phyloP scores from a whole-genome alignment of 2,113 vertebrate species.

The Prinia subflava region DNA sequence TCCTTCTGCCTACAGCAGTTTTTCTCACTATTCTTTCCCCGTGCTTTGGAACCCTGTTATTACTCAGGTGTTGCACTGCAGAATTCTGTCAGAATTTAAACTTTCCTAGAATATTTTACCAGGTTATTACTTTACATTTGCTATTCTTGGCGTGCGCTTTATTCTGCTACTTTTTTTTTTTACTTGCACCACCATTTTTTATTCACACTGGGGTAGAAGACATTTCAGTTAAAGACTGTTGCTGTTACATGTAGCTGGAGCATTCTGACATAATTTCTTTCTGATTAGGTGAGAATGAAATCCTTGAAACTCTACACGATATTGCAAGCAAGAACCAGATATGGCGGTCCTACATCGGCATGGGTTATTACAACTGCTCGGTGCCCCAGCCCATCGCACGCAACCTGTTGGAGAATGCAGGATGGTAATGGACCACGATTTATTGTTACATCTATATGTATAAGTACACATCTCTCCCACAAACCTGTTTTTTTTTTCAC shows the following conservation, averaged over 20 bases:
- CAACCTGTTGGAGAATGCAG: slow-evolving; percentile 94
- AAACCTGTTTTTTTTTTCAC: background rate
- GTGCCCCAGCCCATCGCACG: slow-evolving; percentile 88
- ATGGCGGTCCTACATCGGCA: slow-evolving; percentile 96
- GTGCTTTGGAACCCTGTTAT: background rate
- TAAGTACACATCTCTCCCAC: background rate
- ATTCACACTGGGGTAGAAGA: background rate
- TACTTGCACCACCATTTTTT: background rate
- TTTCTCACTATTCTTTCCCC: background rate
- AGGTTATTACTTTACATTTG: background rate
- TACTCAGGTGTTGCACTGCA: background rate
- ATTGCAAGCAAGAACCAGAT: slow-evolving; percentile 92
- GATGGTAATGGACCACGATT: slow-evolving; percentile 84
- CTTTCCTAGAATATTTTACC: background rate
- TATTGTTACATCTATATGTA: background rate
- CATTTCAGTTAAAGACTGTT: background rate
- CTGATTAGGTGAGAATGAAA: slow-evolving; percentile 91
- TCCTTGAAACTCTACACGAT: slow-evolving; percentile 83
- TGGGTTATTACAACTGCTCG: slow-evolving; percentile 97
- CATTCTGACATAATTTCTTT: slow-evolving; percentile 37
- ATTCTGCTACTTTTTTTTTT: background rate
- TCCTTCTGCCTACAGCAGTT: background rate
- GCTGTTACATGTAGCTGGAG: background rate
- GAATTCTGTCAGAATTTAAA: background rate
- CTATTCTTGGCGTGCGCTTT: background rate